phyloP scores from a whole-genome alignment of 2,888 invertebrate genomes.

The Morpho achilles region DNA sequence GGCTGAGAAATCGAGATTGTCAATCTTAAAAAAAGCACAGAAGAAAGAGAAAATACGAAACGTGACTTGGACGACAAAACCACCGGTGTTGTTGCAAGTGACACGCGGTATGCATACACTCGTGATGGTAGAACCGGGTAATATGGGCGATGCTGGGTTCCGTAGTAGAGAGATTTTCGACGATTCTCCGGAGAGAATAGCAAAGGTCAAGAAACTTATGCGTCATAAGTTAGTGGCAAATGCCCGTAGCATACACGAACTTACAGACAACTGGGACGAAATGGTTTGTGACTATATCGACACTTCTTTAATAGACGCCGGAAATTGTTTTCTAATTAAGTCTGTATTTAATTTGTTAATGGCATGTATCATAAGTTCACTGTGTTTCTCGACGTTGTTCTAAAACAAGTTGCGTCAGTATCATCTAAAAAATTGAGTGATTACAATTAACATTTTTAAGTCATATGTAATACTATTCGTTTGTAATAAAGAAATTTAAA shows the following conservation, averaged over 20 bases:
- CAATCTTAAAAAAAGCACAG: slow-evolving; percentile 57
- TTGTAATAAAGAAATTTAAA: too few species aligned
- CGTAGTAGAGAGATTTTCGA: slow-evolving; percentile 38
- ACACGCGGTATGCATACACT: slow-evolving; percentile 49
- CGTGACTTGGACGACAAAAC: slow-evolving; percentile 41
- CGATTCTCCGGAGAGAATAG: slow-evolving; percentile 46
- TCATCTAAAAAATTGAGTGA: too few species aligned
- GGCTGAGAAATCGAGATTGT: slow-evolving; percentile 59
- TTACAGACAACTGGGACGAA: slow-evolving; percentile 64
- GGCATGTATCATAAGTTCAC: neutral
- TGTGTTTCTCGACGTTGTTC: too few species aligned
- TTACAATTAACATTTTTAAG: too few species aligned
- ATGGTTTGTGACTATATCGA: slow-evolving; percentile 66
- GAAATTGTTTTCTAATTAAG: neutral
- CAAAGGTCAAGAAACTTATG: slow-evolving; percentile 56
- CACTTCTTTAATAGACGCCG: slow-evolving; percentile 39
- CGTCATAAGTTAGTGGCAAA: slow-evolving; percentile 52
- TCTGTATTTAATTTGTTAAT: neutral
- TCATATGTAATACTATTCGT: too few species aligned
- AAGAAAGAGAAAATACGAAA: slow-evolving; percentile 45
- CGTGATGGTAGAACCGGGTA: slow-evolving; percentile 54
- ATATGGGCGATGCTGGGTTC: slow-evolving; percentile 32
- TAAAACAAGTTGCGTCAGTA: too few species aligned
- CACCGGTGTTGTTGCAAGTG: slow-evolving; percentile 59
- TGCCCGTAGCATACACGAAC: slow-evolving; percentile 53